Conservation (phyloP, 2,113 vertebrate species). For the Sus scrofa region DNA sequence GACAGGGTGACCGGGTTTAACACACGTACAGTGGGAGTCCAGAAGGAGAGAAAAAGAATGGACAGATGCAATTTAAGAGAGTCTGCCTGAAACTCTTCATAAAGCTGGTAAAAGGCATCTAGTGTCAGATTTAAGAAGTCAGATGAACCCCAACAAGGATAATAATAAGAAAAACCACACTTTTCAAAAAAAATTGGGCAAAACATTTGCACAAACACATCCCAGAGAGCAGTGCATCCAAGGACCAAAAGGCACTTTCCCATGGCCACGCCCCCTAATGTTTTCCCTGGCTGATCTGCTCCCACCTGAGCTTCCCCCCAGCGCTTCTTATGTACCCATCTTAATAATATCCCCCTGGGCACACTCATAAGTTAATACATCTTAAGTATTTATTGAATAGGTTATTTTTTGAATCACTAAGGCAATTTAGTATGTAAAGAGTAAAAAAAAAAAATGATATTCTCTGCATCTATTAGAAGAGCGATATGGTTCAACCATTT, state of each 20-base stretch:
- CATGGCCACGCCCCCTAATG: not conserved
- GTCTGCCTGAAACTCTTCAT: not conserved
- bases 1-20: no score
- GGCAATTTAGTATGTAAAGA: not conserved
- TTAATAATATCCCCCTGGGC: not conserved
- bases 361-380: not conserved
- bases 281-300: not conserved
- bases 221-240: not conserved
- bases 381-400: not conserved
- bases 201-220: not conserved
- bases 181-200: not conserved
- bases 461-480: not conserved
- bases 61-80: not conserved
- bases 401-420: not conserved
- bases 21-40: not conserved
- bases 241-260: not conserved
- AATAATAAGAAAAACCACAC: not conserved
- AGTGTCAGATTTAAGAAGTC: not conserved
- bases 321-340: not conserved
- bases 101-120: not conserved
- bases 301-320: not conserved
- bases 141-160: not conserved
- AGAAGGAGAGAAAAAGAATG: not conserved
- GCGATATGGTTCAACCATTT: not conserved
- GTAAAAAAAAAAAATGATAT: not conserved